A percentile compares a stretch with the other conserved stretches of the same genome.
phyloP scores from a whole-genome alignment of 2,888 invertebrate genomes.

The Shargacucullia verbasci region DNA sequence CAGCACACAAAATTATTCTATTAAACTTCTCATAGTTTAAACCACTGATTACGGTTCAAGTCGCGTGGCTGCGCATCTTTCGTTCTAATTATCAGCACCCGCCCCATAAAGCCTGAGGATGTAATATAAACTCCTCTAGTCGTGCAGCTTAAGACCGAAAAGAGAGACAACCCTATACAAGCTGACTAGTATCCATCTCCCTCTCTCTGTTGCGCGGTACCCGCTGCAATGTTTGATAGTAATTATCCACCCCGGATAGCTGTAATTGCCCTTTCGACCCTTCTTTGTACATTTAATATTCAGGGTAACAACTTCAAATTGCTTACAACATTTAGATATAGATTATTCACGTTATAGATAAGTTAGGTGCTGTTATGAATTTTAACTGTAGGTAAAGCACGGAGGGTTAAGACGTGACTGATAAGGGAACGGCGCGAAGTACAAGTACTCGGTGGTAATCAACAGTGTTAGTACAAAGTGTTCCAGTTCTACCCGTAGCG shows the following conservation, averaged over 20 bases:
- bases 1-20: conserved; percentile 44
- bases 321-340: conserved; percentile 62
- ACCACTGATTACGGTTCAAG: conserved; percentile 72
- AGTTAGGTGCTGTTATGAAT: conserved; percentile 47
- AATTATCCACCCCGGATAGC: conserved; percentile 64
- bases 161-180: conserved; percentile 57
- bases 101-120: conserved; percentile 73
- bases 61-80: conserved; percentile 86
- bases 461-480: conserved; percentile 65
- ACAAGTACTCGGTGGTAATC: conserved; percentile 61
- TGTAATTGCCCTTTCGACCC: conserved; percentile 73
- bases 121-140: conserved; percentile 71
- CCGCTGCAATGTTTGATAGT: conserved; percentile 65
- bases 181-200: conserved; percentile 45
- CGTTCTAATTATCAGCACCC: conserved; percentile 84
- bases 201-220: conserved; percentile 54
- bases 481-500: conserved; percentile 71
- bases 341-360: conserved; percentile 53
- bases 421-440: conserved; percentile 61
- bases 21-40: conserved; percentile 62
- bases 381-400: conserved; percentile 45
- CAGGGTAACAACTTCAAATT: conserved; percentile 68
- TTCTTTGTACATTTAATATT: conserved; percentile 73
- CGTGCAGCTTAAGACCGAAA: conserved; percentile 65
- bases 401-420: conserved; percentile 58